phyloP scores from a whole-genome alignment of 1,140 invertebrate species.

The Paraescarpia echinospica region DNA sequence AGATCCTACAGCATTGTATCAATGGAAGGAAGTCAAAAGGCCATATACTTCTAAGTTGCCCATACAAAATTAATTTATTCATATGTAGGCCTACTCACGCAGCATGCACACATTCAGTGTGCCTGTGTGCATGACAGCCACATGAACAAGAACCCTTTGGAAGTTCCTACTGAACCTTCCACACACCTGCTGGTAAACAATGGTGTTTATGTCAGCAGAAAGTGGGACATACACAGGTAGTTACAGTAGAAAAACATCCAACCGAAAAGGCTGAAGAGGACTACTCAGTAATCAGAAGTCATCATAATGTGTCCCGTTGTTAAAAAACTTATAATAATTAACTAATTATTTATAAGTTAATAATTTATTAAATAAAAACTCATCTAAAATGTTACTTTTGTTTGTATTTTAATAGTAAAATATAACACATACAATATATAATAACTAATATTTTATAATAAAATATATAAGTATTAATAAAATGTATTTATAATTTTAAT shows the following conservation, averaged over 20 bases:
- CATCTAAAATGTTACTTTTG: too few relatives aligned
- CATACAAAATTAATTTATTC: background rate
- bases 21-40: background rate
- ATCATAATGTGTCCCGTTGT: too few relatives aligned
- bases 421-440: too few relatives aligned
- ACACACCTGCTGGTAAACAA: background rate
- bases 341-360: too few relatives aligned
- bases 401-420: too few relatives aligned
- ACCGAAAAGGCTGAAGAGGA: background rate
- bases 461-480: too few relatives aligned
- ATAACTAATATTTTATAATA: too few relatives aligned
- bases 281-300: too few relatives aligned
- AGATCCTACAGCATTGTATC: background rate
- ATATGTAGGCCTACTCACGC: background rate
- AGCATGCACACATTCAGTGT: background rate
- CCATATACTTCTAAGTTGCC: background rate
- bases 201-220: background rate
- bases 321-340: background rate
- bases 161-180: background rate
- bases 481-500: too few relatives aligned
- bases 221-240: background rate
- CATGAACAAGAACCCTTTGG: background rate
- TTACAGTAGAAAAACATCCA: background rate
- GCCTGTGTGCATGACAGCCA: background rate
- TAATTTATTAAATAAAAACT: too few relatives aligned